phyloP scores from a whole-genome alignment of 2,113 vertebrate genomes.

The Melanerpes aurifrons region DNA sequence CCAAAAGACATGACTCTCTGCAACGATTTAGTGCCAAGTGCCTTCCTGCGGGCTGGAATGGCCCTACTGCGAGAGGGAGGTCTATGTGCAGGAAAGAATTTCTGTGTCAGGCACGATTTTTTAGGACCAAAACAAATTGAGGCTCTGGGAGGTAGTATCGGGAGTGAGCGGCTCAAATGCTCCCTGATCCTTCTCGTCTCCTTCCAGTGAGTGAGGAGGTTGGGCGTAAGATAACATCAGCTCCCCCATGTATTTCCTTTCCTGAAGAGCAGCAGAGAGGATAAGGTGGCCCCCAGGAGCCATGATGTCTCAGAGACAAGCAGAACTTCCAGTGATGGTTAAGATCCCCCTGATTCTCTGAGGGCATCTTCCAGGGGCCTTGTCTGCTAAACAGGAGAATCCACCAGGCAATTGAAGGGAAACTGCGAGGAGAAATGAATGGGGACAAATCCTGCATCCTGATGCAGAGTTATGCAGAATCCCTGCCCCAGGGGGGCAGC shows the following conservation, averaged over 20 bases:
- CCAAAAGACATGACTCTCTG: background rate
- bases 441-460: background rate
- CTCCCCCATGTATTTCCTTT: background rate
- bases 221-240: rapidly evolving
- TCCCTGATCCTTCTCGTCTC: background rate
- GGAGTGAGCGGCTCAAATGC: background rate
- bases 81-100: background rate
- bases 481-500: background rate
- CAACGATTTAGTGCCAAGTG: background rate
- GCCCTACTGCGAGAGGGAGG: background rate
- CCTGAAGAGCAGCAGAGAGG: background rate
- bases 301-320: background rate
- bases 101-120: background rate
- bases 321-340: rapidly evolving
- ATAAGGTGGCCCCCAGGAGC: background rate
- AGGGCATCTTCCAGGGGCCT: background rate
- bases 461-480: background rate
- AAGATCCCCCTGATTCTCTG: background rate
- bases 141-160: background rate
- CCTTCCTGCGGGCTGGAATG: background rate
- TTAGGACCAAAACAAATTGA: background rate
- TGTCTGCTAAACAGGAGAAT: background rate
- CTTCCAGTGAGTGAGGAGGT: background rate
- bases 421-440: background rate
- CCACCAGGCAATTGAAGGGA: background rate